A percentile compares a stretch with the other conserved stretches of the same genome.
Evolutionary conservation across 30 jellyfish, hydroid and myxozoan genomes (phyloP).

Genomic region (Cassiopea andromeda): DNA sequence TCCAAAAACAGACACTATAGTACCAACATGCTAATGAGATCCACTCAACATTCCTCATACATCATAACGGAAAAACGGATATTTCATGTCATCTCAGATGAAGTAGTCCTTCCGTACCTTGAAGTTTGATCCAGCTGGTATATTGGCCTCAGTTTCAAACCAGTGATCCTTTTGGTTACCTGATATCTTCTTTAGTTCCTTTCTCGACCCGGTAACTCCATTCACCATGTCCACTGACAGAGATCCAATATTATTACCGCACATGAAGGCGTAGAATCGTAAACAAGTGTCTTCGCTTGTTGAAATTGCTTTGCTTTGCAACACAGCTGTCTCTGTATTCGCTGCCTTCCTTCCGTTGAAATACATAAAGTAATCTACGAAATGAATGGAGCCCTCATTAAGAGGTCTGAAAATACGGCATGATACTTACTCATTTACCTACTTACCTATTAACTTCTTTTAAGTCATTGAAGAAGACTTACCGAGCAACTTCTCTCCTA

Average conservation of each 20-base stretch:
- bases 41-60: too few species aligned
- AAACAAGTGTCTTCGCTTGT: conserved; percentile 1
- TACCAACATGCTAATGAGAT: too few species aligned
- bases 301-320: conserved; percentile 6
- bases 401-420: too few species aligned
- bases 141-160: conserved; percentile 34
- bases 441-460: too few species aligned
- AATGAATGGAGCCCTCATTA: not conserved
- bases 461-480: too few species aligned
- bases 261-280: conserved; percentile 31
- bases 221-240: conserved; percentile 17
- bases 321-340: conserved; percentile 15
- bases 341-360: not conserved
- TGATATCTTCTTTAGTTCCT: not conserved
- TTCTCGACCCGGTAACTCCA: not conserved
- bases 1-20: too few species aligned
- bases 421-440: too few species aligned
- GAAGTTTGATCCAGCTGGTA: conserved; percentile 33
- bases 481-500: too few species aligned
- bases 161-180: conserved; percentile 27
- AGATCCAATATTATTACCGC: conserved; percentile 17
- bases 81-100: too few species aligned
- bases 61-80: too few species aligned
- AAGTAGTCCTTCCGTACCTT: not conserved
- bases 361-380: conserved; percentile 7